Percentiles rank a stretch among this genome's conserved stretches.
These are phyloP conservation scores for Atrichornis clamosus DNA, from an alignment of 2,113 vertebrate genomes.

Conservation along the genomic window DNA sequence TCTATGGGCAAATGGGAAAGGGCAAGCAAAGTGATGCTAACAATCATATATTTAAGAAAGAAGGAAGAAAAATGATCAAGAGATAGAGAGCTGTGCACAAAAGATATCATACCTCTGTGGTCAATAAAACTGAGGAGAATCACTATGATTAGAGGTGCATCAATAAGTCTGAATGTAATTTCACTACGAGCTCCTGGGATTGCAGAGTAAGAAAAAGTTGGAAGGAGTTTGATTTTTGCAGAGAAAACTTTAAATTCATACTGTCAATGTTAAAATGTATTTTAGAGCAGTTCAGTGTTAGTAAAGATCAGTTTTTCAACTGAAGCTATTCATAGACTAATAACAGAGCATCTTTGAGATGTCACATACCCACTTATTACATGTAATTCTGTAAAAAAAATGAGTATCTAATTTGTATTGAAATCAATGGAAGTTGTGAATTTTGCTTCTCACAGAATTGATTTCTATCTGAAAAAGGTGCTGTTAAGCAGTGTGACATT, in stretches of 20 bases:
- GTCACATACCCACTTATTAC: background rate
- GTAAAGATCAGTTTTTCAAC: slow-evolving; percentile 11
- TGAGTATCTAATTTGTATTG: background rate
- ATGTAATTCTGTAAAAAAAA: background rate
- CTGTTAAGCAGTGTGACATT: background rate
- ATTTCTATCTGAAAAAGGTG: background rate
- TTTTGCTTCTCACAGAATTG: background rate
- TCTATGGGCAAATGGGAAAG: background rate
- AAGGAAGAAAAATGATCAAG: background rate
- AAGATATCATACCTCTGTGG: background rate
- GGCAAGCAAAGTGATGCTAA: background rate
- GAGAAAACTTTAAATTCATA: background rate
- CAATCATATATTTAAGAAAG: background rate
- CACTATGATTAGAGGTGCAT: background rate
- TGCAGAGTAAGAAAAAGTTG: background rate
- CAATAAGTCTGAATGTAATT: background rate
- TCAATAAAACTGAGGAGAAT: slow-evolving; percentile 12
- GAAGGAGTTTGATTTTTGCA: background rate
- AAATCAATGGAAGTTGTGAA: slow-evolving; percentile 8
- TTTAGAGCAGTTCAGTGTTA: background rate
- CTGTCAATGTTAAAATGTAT: background rate
- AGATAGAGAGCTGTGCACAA: background rate
- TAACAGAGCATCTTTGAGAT: slow-evolving; percentile 10
- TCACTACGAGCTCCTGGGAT: background rate
- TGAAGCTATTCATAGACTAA: slow-evolving; percentile 21